Conservation (phyloP, 2,797 vertebrate species). For the Discoglossus pictus region DNA sequence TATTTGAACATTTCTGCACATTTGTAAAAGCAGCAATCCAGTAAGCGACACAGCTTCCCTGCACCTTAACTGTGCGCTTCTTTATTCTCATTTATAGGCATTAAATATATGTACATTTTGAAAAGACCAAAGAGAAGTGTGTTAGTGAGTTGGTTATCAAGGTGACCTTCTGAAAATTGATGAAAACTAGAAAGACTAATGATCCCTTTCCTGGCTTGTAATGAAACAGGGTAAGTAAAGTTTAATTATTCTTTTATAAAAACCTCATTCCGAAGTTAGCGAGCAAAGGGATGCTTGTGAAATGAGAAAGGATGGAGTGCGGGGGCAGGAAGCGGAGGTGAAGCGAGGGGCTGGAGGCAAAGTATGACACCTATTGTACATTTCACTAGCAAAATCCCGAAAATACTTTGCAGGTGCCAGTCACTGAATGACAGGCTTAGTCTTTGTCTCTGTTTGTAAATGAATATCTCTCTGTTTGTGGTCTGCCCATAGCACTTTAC, state of each 20-base stretch:
- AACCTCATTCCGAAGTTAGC: neutral
- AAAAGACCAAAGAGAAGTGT: conserved; percentile 20
- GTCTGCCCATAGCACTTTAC: too few species aligned
- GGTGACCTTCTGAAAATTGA: conserved; percentile 46
- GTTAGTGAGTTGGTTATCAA: conserved; percentile 34
- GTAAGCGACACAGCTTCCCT: too few species aligned
- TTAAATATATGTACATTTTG: conserved; percentile 43
- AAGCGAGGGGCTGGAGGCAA: conserved; percentile 6
- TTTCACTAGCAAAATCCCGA: too few species aligned
- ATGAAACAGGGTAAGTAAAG: conserved; percentile 3
- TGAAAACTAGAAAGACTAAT: conserved; percentile 41
- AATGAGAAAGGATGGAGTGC: neutral
- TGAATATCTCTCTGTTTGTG: too few species aligned
- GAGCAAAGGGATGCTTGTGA: conserved; percentile 18
- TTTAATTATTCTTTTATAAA: conserved; percentile 30
- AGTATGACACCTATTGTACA: conserved; percentile 25
- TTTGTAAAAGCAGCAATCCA: too few species aligned
- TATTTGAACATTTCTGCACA: too few species aligned
- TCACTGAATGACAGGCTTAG: too few species aligned
- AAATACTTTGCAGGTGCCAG: too few species aligned
- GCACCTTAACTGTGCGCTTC: too few species aligned
- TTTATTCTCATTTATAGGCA: neutral
- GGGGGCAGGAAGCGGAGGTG: conserved; percentile 6
- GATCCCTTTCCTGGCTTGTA: conserved; percentile 27
- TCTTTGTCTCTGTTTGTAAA: too few species aligned